These are phyloP conservation scores for Boloria euphrosyne DNA, from an alignment of 2,888 invertebrate species.

Conservation along the genomic window DNA sequence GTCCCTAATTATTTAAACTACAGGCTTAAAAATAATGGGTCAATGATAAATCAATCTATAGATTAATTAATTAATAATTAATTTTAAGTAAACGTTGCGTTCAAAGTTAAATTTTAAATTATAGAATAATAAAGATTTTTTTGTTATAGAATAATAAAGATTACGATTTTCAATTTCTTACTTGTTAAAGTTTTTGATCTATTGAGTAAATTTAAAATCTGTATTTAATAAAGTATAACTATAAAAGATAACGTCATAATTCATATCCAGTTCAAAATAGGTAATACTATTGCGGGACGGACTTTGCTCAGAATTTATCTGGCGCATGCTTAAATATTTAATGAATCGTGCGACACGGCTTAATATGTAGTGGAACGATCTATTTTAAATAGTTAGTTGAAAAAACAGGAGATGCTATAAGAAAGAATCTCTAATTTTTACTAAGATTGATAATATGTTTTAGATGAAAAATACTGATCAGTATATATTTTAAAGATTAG, in stretches of 20 bases:
- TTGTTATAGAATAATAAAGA: too few species aligned
- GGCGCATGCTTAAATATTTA: slow-evolving; percentile 25
- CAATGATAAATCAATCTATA: background rate
- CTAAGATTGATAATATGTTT: background rate
- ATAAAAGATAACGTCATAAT: too few species aligned
- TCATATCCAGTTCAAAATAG: background rate
- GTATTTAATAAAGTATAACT: too few species aligned
- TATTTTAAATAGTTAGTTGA: background rate
- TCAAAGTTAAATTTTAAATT: too few species aligned
- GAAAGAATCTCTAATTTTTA: background rate
- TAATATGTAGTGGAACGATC: background rate
- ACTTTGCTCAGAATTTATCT: slow-evolving; percentile 14
- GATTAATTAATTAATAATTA: too few species aligned
- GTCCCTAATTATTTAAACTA: background rate
- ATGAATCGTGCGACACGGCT: slow-evolving; percentile 21
- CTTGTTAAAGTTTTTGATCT: too few species aligned
- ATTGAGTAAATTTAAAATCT: too few species aligned
- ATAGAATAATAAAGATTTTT: too few species aligned
- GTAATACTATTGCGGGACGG: background rate
- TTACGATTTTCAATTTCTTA: too few species aligned
- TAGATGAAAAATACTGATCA: too few species aligned
- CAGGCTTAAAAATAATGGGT: background rate
- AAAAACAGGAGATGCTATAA: background rate
- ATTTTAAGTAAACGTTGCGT: too few species aligned
- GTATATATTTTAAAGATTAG: too few species aligned